A percentile compares a stretch with the other conserved stretches of the same genome.
Evolutionary conservation across 2,797 vertebrate species (phyloP).

Genomic region (Triplophysa bombifrons): DNA sequence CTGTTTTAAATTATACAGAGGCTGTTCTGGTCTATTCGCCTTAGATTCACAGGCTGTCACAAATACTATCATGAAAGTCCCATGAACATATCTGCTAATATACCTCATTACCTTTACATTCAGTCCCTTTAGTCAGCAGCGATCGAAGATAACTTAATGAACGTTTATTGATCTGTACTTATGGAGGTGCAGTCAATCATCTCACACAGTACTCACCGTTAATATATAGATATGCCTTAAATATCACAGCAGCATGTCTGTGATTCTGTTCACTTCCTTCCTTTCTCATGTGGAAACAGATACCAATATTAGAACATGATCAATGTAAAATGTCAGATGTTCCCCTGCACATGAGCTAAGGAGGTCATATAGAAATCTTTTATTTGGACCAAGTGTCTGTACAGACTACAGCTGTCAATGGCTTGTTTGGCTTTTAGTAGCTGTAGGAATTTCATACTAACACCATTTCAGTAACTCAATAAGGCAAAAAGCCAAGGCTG

Average conservation of each 20-base stretch:
- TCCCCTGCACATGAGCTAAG: slow-evolving; percentile 45
- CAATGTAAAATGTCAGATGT: slow-evolving; percentile 41
- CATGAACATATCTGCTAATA: slow-evolving; percentile 29
- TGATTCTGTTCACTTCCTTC: slow-evolving; percentile 9
- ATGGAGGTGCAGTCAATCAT: slow-evolving; percentile 20
- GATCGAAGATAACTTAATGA: slow-evolving; percentile 20
- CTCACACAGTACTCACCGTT: background rate
- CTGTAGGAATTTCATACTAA: background rate
- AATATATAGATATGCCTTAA: slow-evolving; percentile 9
- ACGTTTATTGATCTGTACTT: slow-evolving; percentile 7
- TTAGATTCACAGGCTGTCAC: slow-evolving; percentile 18
- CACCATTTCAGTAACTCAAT: slow-evolving; percentile 1
- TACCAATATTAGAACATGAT: slow-evolving; percentile 5
- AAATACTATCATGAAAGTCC: slow-evolving; percentile 25
- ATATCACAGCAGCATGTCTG: slow-evolving; percentile 6
- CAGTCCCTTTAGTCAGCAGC: slow-evolving; percentile 23
- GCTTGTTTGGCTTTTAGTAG: background rate
- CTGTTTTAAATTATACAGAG: slow-evolving; percentile 19
- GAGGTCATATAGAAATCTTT: slow-evolving; percentile 36
- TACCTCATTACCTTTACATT: slow-evolving; percentile 34
- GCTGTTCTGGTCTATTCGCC: slow-evolving; percentile 28
- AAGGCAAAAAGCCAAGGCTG: background rate
- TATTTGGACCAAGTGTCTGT: slow-evolving; percentile 13
- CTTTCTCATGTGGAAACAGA: slow-evolving; percentile 23
- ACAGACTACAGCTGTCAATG: background rate